Percentiles rank a stretch among this genome's conserved stretches.
These are phyloP conservation scores for Periphyllus acericola DNA, from an alignment of 2,888 invertebrate species.

Conservation along the genomic window DNA sequence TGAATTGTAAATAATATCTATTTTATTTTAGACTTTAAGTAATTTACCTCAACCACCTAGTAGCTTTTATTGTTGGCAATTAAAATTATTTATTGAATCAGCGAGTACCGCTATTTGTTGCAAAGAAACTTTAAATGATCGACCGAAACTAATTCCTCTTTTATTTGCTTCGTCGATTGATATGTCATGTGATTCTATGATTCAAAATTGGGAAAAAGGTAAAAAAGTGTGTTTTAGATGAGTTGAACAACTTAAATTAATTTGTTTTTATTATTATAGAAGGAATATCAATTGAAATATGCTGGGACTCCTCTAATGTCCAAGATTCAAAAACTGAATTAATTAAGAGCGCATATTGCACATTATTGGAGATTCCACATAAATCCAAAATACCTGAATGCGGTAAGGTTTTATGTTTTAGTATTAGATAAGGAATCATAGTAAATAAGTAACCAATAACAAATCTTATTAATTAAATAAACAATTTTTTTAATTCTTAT, in stretches of 20 bases:
- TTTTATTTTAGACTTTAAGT: constrained; percentile 54
- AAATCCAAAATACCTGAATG: constrained; percentile 45
- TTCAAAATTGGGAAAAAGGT: constrained; percentile 56
- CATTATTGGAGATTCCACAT: constrained; percentile 56
- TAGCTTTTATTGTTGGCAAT: constrained; percentile 63
- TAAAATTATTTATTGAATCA: constrained; percentile 61
- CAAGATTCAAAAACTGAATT: constrained; percentile 64
- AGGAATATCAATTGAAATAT: constrained; percentile 34
- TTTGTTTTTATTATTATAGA: constrained; percentile 8
- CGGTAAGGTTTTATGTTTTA: constrained; percentile 16
- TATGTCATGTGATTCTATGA: constrained; percentile 33
- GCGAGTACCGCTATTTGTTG: constrained; percentile 15
- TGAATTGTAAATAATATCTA: constrained; percentile 3
- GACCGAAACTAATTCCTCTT: constrained; percentile 52
- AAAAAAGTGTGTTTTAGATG: neutral
- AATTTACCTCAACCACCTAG: constrained; percentile 57
- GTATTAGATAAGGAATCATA: neutral
- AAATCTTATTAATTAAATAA: neutral
- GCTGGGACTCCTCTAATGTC: constrained; percentile 62
- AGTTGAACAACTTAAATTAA: neutral
- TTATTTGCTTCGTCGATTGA: constrained; percentile 45
- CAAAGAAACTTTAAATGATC: constrained; percentile 18
- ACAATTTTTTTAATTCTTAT: too few relatives aligned
- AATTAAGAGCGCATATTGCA: constrained; percentile 66
- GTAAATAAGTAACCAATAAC: neutral